Evolutionary conservation across 2,113 vertebrate species (phyloP).

Genomic region (Heptranchias perlo): DNA sequence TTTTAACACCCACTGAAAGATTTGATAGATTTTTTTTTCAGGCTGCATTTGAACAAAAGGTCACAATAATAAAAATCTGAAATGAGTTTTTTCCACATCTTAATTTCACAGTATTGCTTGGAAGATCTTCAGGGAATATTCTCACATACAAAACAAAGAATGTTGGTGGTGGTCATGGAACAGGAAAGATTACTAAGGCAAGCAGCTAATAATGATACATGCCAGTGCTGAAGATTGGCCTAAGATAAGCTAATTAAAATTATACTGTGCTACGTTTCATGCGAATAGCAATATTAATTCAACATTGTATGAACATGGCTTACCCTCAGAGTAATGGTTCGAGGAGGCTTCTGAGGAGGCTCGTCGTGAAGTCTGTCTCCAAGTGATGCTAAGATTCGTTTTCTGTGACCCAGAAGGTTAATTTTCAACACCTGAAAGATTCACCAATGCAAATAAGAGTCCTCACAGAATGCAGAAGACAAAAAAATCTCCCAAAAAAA

Average conservation of each 20-base stretch:
- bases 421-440: conserved; percentile 87
- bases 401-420: conserved; percentile 86
- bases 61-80: conserved; percentile 31
- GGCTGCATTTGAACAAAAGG: conserved; percentile 29
- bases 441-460: conserved; percentile 39
- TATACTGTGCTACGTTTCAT: background rate
- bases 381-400: conserved; percentile 87
- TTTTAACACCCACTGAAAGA: conserved; percentile 8
- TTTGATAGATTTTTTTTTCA: conserved; percentile 30
- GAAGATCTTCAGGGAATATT: conserved; percentile 36
- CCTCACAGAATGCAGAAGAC: conserved; percentile 40
- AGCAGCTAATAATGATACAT: conserved; percentile 34
- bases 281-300: background rate
- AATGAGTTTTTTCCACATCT: conserved; percentile 30
- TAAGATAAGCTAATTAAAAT: conserved; percentile 20
- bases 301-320: conserved; percentile 47
- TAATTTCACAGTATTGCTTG: conserved; percentile 29
- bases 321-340: conserved; percentile 90
- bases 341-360: conserved; percentile 86
- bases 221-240: background rate
- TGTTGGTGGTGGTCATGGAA: background rate
- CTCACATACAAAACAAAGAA: conserved; percentile 28
- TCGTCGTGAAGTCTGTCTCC: conserved; percentile 93
- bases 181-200: conserved; percentile 34
- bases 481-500: conserved; percentile 36